Evolutionary conservation across 2,888 invertebrate species (phyloP).

Genomic region (Ennomos quercinarius): DNA sequence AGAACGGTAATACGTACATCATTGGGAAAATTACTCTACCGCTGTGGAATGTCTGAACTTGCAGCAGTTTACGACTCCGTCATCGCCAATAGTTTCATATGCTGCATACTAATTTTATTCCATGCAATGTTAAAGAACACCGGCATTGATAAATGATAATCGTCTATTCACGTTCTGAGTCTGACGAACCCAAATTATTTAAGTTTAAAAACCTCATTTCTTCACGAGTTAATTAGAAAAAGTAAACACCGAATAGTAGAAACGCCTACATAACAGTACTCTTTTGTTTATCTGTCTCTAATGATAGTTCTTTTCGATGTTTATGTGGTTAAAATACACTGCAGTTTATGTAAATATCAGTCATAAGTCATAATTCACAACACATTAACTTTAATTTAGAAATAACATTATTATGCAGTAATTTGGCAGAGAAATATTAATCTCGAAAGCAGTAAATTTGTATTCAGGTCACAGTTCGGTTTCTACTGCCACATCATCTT

Average conservation of each 20-base stretch:
- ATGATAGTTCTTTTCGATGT: slow-evolving; percentile 9
- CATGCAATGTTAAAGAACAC: no score
- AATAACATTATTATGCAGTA: slow-evolving; percentile 28
- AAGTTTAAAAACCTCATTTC: slow-evolving; percentile 17
- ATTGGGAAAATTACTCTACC: slow-evolving; percentile 26
- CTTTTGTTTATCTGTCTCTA: slow-evolving; percentile 9
- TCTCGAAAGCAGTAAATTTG: slow-evolving; percentile 37
- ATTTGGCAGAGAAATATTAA: slow-evolving; percentile 41
- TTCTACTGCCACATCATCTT: slow-evolving; percentile 29
- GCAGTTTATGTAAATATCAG: slow-evolving; percentile 3
- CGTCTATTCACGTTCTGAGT: slow-evolving; percentile 2
- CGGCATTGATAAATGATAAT: no score
- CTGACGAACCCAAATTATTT: slow-evolving; percentile 12
- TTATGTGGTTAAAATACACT: slow-evolving; percentile 10
- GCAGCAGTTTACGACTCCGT: slow-evolving; percentile 10
- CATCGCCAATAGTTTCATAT: neutral
- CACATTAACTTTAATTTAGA: slow-evolving; percentile 7
- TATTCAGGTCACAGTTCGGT: slow-evolving; percentile 36
- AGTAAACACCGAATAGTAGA: slow-evolving; percentile 9
- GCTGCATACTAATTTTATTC: neutral
- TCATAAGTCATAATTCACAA: neutral
- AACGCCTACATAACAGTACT: slow-evolving; percentile 7
- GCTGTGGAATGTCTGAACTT: slow-evolving; percentile 12
- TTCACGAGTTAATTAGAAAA: slow-evolving; percentile 14
- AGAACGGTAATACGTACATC: slow-evolving; percentile 29